These are phyloP conservation scores for Apotomis turbidana DNA, from an alignment of 2,888 invertebrate genomes.

Conservation along the genomic window DNA sequence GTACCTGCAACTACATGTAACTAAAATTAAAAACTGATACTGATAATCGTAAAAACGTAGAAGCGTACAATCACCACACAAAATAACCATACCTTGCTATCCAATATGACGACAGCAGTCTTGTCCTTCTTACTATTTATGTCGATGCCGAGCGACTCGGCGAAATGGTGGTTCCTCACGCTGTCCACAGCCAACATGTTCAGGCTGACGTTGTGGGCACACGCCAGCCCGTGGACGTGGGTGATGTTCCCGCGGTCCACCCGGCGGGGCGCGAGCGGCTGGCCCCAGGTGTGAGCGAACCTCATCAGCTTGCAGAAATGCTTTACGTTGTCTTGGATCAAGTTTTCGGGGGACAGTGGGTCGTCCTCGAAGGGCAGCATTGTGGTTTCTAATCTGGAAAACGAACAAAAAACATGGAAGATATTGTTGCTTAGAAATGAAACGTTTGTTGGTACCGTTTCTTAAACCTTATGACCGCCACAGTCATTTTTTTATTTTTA, in stretches of 20 bases:
- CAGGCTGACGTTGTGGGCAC: conserved; percentile 67
- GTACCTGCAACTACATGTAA: too few species aligned
- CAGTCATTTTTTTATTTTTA: too few species aligned
- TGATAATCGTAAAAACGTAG: background rate
- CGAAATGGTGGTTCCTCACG: conserved; percentile 87
- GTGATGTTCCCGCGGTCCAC: conserved; percentile 57
- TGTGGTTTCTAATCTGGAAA: conserved; percentile 71
- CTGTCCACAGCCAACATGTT: conserved; percentile 88
- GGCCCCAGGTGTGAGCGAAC: conserved; percentile 70
- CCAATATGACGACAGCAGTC: conserved; percentile 88
- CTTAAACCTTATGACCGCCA: too few species aligned
- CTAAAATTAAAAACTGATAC: too few species aligned
- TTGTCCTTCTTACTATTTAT: conserved; percentile 83
- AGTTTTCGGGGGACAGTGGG: conserved; percentile 79
- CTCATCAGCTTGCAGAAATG: conserved; percentile 70
- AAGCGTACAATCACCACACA: too few species aligned
- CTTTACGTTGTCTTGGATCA: conserved; percentile 70
- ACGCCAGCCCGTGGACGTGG: conserved; percentile 76
- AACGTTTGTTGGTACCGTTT: too few species aligned
- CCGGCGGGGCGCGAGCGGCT: conserved; percentile 62
- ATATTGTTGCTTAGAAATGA: background rate
- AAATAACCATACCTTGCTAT: conserved; percentile 84
- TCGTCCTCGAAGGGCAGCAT: conserved; percentile 79
- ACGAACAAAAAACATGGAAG: background rate
- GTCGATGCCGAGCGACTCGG: conserved; percentile 89